Conservation (phyloP, 2,888 invertebrate species). For the Microctonus brassicae region DNA sequence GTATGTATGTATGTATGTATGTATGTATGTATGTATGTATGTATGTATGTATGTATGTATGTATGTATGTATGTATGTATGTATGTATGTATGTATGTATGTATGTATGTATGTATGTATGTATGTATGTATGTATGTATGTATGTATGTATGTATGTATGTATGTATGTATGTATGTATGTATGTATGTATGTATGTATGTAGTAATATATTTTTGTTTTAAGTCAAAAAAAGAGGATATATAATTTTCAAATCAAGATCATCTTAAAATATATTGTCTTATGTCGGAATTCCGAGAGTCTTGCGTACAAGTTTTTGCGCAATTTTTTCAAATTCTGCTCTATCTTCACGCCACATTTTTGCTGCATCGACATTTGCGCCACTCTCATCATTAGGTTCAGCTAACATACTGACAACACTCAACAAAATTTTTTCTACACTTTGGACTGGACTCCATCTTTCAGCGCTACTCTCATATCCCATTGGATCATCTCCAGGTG, state of each 20-base stretch:
- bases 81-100: too few relatives aligned
- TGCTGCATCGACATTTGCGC: constrained; percentile 99
- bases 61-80: too few relatives aligned
- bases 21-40: too few relatives aligned
- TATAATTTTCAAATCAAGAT: not conserved
- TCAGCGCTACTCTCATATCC: constrained; percentile 99
- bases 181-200: too few relatives aligned
- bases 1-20: too few relatives aligned
- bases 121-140: too few relatives aligned
- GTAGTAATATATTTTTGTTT: not conserved
- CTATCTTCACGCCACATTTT: constrained; percentile 99
- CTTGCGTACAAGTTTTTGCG: constrained; percentile 90
- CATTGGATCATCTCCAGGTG: constrained; percentile 99
- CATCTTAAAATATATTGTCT: constrained; percentile 32
- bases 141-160: too few relatives aligned
- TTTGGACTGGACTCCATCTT: constrained; percentile 99
- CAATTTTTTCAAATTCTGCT: constrained; percentile 92
- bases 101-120: too few relatives aligned
- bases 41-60: too few relatives aligned
- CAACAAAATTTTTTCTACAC: constrained; percentile 97
- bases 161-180: too few relatives aligned
- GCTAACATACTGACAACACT: constrained; percentile 99
- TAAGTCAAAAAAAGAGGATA: not conserved
- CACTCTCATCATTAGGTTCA: constrained; percentile 99
- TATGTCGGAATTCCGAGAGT: constrained; percentile 83